Evolutionary conservation across 2,113 vertebrate species (phyloP), one percentile per base, ranked within the genome.

Genomic region (Hippocampus guttulatus): DNA sequence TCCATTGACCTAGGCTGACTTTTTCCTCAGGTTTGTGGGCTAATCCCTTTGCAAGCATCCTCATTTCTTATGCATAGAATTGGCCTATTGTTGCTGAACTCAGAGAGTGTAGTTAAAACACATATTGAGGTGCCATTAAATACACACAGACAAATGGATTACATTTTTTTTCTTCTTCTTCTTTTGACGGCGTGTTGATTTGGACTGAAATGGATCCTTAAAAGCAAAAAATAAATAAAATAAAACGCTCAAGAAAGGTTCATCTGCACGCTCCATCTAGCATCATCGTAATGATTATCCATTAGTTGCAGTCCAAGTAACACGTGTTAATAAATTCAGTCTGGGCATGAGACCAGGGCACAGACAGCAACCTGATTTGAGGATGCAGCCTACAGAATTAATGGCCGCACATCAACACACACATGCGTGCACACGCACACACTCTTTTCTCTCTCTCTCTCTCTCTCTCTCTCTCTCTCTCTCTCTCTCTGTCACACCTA

Each of bases 331-430:
- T 78, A 81, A 76, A 86, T 64, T 54, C 67, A 69, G 52, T 64
- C 67, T 69, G 68, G 78, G 65, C 27, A 1, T 74, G 52, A 71
- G 65, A 83, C 75, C 76, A 73, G 72, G 64, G 67, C 62, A 65
- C 65, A 66, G 62, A 75, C 68, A 47, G 63, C 63, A 47, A 45
- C 71, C 60, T 65, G 77, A 67, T 74, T 74, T 5, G 65, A 77
- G 65, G 27, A 70, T 60, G 64, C 63, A 62, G 58, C 73, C 71
- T 75, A 43, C 15, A 76, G 71, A 74, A 77, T 84, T 74, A 79
- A 75, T 73, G 57, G 54, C 30, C 27, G 5, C 27, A 72, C 33
- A n/a, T 23, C 27, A 30, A 55, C 69, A 69, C 64, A 61, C 55
- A 58, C 69, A 71, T 23, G 41, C 68, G 41, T 33, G 38, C 65